These are phyloP conservation scores for Pararge aegeria DNA, from an alignment of 1,140 invertebrate genomes.

Conservation along the genomic window DNA sequence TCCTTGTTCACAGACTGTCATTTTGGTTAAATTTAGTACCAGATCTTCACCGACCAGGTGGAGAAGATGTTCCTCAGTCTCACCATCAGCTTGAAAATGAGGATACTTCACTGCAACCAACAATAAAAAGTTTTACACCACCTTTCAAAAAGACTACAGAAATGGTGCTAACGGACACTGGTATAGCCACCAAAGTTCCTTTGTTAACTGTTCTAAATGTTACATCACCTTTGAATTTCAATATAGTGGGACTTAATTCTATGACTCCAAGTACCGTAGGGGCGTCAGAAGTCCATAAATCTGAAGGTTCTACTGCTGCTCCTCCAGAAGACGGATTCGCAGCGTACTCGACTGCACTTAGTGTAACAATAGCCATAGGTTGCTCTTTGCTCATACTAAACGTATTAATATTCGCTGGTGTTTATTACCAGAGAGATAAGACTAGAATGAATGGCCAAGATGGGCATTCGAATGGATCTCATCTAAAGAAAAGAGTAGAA, in stretches of 20 bases:
- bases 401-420: constrained; percentile 95
- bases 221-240: constrained; percentile 68
- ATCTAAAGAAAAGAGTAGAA: constrained; percentile 87
- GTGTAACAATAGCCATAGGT: constrained; percentile 96
- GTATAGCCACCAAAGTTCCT: constrained; percentile 67
- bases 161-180: constrained; percentile 65
- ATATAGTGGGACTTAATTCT: constrained; percentile 58
- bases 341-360: constrained; percentile 92
- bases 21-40: constrained; percentile 98
- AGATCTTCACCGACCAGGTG: constrained; percentile 94
- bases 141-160: constrained; percentile 80
- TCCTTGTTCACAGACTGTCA: constrained; percentile 85
- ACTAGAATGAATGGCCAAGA: constrained; percentile 84
- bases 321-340: constrained; percentile 90
- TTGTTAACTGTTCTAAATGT: constrained; percentile 65
- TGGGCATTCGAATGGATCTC: constrained; percentile 74
- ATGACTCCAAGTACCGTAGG: constrained; percentile 50
- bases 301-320: constrained; percentile 73
- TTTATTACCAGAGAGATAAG: constrained; percentile 96
- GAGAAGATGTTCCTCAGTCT: constrained; percentile 90
- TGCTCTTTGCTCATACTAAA: constrained; percentile 94
- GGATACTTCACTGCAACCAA: constrained; percentile 75
- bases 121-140: constrained; percentile 79
- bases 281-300: constrained; percentile 63
- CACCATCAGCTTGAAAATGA: constrained; percentile 93